Base-by-base conservation (phyloP, 1,140 invertebrate species). In the Drosophila subpulchrella region DNA sequence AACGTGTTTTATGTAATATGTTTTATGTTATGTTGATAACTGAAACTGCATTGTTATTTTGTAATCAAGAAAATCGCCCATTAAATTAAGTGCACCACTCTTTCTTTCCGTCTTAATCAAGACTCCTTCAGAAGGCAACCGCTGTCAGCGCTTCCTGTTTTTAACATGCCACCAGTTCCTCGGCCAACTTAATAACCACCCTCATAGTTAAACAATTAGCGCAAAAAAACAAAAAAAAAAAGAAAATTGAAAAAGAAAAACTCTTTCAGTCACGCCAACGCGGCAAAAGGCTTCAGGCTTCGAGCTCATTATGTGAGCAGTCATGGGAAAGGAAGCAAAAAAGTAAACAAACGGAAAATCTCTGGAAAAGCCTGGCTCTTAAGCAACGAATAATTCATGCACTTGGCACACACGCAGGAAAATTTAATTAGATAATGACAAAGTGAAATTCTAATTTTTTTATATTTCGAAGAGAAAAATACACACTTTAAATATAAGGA, bases 121-220 rank as follows among this genome's bases (percentile, higher is more conserved):
- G 59, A 27, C 34, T 41, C 7, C 36, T 15, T 15, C 44, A 15
- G 27, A 20, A 48, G 36, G 44, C 60, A 48, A 68, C 42, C 27
- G 63, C 15, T 11, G 20, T 66, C 36, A 48, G 34, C 44, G 27
- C 27, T 71, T 70, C n/a, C 65, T 70, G 48, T 53, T 20, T 34
- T 32, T 4, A 38, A n/a, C 51, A 50, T 42, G 42, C 61, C 59
- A 39, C 17, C 41, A 68, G 48, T 20, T 57, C 15, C 42, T 13
- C 27, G 24, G 27, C 11, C 17, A 65, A 38, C 38, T 38, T 63
- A 39, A 47, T 24, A 15, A 11, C 51, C 44, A 30, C 38, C 51
- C 51, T 71, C 67, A 27, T 71, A 56, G 65, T 71, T 71, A 57
- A 71, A 71, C 67, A 71, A 71, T 71, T 71, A 70, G 65, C 44